Conservation (phyloP, 1,140 invertebrate genomes). For the Leptinotarsa defecta region DNA sequence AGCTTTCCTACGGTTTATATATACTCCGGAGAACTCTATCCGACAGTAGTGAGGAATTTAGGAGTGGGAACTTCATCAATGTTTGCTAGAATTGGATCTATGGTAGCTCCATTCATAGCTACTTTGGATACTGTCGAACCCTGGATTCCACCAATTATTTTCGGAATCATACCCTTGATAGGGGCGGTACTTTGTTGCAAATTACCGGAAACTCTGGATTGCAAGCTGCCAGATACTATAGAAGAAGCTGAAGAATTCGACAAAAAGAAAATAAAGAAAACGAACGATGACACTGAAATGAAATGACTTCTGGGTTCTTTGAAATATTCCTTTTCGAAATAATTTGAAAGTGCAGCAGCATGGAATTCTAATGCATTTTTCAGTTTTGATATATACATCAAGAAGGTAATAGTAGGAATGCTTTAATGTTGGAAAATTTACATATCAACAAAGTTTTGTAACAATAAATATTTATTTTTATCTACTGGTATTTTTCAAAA, state of each 20-base stretch:
- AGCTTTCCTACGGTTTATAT: conserved; percentile 71
- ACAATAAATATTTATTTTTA: too few species aligned
- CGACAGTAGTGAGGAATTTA: conserved; percentile 70
- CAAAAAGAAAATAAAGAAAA: conserved; percentile 30
- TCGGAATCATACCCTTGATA: conserved; percentile 68
- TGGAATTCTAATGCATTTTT: too few species aligned
- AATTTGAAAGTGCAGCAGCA: too few species aligned
- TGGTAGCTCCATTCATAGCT: conserved; percentile 68
- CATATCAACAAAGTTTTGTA: too few species aligned
- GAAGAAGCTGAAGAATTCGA: conserved; percentile 78
- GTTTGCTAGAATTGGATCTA: conserved; percentile 70
- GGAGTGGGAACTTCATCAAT: conserved; percentile 70
- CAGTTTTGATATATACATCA: too few species aligned
- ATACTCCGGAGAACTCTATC: conserved; percentile 71
- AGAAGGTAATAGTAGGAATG: too few species aligned
- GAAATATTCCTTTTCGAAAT: neutral
- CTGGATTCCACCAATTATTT: conserved; percentile 70
- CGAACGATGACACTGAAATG: conserved; percentile 27
- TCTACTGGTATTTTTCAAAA: too few species aligned
- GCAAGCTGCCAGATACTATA: conserved; percentile 74
- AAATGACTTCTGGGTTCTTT: neutral
- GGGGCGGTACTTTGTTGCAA: conserved; percentile 68
- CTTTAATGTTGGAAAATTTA: too few species aligned
- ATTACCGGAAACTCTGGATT: conserved; percentile 76
- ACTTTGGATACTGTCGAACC: conserved; percentile 51